Evolutionary conservation across 1,140 invertebrate genomes (phyloP).

Genomic region (Pseudoatta argentina): DNA sequence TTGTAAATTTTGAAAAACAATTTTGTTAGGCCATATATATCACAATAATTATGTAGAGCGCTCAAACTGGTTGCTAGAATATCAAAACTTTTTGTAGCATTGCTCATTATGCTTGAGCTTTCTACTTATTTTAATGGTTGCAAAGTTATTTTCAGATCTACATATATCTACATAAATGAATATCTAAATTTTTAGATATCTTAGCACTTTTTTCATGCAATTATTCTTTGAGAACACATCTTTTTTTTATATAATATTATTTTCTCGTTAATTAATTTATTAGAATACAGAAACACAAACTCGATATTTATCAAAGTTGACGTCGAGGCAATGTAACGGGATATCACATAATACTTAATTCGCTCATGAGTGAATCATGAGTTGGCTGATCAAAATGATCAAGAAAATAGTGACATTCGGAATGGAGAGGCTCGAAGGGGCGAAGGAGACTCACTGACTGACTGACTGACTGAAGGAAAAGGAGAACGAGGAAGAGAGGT

Average conservation of each 20-base stretch:
- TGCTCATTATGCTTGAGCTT: too few relatives aligned
- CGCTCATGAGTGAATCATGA: slow-evolving; percentile 31
- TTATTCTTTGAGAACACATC: neutral
- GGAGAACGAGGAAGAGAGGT: slow-evolving; percentile 50
- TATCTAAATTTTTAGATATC: too few relatives aligned
- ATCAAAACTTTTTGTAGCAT: too few relatives aligned
- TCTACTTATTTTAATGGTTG: too few relatives aligned
- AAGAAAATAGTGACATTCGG: slow-evolving; percentile 51
- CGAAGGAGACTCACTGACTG: slow-evolving; percentile 30
- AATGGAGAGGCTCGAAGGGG: slow-evolving; percentile 7
- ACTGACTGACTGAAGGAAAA: slow-evolving; percentile 47
- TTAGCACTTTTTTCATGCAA: too few relatives aligned
- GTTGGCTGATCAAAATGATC: slow-evolving; percentile 16
- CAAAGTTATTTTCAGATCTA: too few relatives aligned
- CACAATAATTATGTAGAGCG: too few relatives aligned
- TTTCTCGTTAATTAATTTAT: neutral
- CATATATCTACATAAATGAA: too few relatives aligned
- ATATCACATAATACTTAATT: slow-evolving; percentile 69
- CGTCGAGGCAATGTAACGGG: neutral
- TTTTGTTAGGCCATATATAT: too few relatives aligned
- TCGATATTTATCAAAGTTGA: neutral
- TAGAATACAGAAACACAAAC: neutral
- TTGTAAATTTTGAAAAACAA: too few relatives aligned
- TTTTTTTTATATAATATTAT: neutral
- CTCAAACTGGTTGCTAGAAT: too few relatives aligned